Conservation (phyloP, 1,140 invertebrate genomes). For the Drosophila burlai region DNA sequence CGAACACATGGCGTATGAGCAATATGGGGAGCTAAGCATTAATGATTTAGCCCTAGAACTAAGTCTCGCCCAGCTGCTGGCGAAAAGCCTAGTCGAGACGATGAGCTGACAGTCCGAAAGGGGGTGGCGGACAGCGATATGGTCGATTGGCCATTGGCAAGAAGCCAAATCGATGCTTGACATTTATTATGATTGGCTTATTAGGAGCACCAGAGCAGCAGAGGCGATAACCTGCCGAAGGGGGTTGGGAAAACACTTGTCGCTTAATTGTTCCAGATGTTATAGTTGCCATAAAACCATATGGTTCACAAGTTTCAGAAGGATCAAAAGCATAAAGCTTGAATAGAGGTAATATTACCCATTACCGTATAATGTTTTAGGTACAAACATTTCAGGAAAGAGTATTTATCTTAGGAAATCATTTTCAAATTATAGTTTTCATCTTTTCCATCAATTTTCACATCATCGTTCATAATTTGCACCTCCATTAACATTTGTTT, state of each 20-base stretch:
- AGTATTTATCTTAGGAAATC: neutral
- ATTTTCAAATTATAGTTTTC: neutral
- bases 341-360: neutral
- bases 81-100: conserved; percentile 34
- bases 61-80: conserved; percentile 36
- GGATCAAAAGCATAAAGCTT: neutral
- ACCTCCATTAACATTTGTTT: conserved; percentile 16
- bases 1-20: conserved; percentile 65
- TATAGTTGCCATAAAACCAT: conserved; percentile 19
- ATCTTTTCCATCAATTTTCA: neutral
- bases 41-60: conserved; percentile 64
- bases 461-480: conserved; percentile 2
- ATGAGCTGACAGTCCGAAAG: conserved; percentile 54
- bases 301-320: neutral
- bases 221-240: conserved; percentile 22
- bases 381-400: too few species aligned
- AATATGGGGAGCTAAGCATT: conserved; percentile 62
- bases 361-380: neutral
- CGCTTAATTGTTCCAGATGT: conserved; percentile 25
- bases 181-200: conserved; percentile 83
- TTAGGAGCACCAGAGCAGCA: conserved; percentile 54
- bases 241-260: conserved; percentile 14
- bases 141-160: conserved; percentile 66
- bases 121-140: conserved; percentile 9
- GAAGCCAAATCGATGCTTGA: conserved; percentile 76